Percentiles rank a stretch among this genome's conserved stretches.
Evolutionary conservation across 2,797 vertebrate genomes (phyloP).

Genomic region (Crypturellus tataupa): DNA sequence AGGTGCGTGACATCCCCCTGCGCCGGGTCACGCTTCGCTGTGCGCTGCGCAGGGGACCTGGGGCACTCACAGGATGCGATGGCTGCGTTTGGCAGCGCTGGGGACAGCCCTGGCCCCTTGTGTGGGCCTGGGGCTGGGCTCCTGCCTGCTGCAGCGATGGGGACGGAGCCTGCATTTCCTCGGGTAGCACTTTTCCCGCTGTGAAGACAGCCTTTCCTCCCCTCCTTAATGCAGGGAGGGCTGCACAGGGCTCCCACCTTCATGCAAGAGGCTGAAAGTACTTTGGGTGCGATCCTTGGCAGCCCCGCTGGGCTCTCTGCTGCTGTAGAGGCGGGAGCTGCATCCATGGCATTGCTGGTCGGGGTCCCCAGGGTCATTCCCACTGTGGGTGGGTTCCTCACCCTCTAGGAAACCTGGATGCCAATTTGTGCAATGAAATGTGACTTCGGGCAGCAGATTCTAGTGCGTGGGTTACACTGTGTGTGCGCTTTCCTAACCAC

Average conservation of each 20-base stretch:
- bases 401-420: not conserved
- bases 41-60: too few species aligned
- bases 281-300: not conserved
- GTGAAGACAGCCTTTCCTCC: constrained; percentile 50
- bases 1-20: not conserved
- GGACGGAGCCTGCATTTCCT: constrained; percentile 63
- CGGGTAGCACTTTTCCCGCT: constrained; percentile 56
- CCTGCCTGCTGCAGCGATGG: constrained; percentile 33
- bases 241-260: not conserved
- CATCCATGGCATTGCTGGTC: rapidly evolving
- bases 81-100: constrained; percentile 78
- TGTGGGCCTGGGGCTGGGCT: constrained; percentile 64
- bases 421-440: constrained; percentile 2
- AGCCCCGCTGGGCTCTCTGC: not conserved
- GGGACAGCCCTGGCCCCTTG: constrained; percentile 80
- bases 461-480: not conserved
- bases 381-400: not conserved
- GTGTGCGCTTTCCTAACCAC: not conserved
- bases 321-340: not conserved
- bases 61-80: constrained; percentile 72
- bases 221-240: constrained; percentile 37
- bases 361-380: rapidly evolving
- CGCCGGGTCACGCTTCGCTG: not conserved
- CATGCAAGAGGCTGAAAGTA: not conserved
- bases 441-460: not conserved